Evolutionary conservation across 2,113 vertebrate genomes (phyloP), one percentile per base, ranked within the genome.

Genomic region (Nothobranchius kuhntae): DNA sequence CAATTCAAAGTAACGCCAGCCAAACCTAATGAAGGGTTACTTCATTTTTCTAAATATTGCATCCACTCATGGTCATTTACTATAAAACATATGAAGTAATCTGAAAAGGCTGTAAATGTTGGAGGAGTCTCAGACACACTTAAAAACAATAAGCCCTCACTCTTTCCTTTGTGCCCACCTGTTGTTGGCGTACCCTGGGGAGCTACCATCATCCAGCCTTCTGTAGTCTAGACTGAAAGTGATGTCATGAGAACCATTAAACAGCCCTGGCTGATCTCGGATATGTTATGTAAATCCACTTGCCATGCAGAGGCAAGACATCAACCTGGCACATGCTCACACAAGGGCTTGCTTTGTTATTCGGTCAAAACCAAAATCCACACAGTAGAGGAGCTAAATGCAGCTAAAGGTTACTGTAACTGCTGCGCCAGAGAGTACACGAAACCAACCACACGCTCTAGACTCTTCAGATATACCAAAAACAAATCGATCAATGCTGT

Each of bases 201-300:
- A 56, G 86, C 91, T 91, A 90, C 91, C 91, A 75, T 94, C 93
- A 87, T 94, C 92, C 89, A 91, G 84, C 89, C 91, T 91, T 86
- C 91, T 88, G 91, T 88, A 88, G 87, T 94, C 93, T 86, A 92
- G 87, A 91, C 93, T 94, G 92, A 89, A 94, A 94, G 87, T 92
- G 89, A 93, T 36, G 92, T 89, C 81, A 93, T 78, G 85, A 92
- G 80, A 93, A 91, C 83, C 59, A 61, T 93, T 92, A 93, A 90
- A 87, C 66, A 77, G 68, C 80, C 68, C 57, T 48, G 46, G 42
- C 68, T 64, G 54, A 81, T 74, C 65, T 66, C 48, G 7, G 42
- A 72, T 24, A 77, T 13, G 67, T 62, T 68, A 53, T 15, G 65
- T 85, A 78, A 79, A 77, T 69, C 68, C 78, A 86, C 71, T 78